Evolutionary conservation across 2,888 invertebrate species (phyloP).

Genomic region (Apamea epomidion): DNA sequence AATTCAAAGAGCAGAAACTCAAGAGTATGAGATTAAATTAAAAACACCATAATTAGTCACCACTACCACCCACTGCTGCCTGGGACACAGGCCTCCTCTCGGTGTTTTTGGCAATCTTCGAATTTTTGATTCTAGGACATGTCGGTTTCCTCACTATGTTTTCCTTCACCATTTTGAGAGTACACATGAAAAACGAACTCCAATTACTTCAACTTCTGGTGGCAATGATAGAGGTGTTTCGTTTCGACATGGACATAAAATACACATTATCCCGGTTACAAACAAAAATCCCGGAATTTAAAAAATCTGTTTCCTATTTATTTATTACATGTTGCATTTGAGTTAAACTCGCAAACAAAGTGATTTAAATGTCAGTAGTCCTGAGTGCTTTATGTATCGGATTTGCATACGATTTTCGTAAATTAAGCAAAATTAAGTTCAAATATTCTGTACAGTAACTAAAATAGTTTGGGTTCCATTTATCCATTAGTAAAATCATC

Average conservation of each 20-base stretch:
- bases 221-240: neutral
- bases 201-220: neutral
- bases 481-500: neutral
- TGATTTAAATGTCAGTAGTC: conserved; percentile 30
- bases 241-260: neutral
- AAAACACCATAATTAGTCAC: neutral
- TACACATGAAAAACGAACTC: neutral
- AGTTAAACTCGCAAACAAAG: conserved; percentile 27
- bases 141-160: neutral
- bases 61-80: no score
- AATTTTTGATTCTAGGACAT: neutral
- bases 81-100: no score
- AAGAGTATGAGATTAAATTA: neutral
- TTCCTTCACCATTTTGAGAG: neutral
- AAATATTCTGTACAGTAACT: neutral
- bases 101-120: neutral
- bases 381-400: conserved; percentile 30
- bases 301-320: neutral
- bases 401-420: conserved; percentile 19
- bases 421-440: conserved; percentile 8
- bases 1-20: neutral
- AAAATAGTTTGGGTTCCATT: neutral
- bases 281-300: neutral
- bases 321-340: conserved; percentile 20
- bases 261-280: neutral